phyloP scores from a whole-genome alignment of 2,888 invertebrate genomes.

The Plebejus melissa region DNA sequence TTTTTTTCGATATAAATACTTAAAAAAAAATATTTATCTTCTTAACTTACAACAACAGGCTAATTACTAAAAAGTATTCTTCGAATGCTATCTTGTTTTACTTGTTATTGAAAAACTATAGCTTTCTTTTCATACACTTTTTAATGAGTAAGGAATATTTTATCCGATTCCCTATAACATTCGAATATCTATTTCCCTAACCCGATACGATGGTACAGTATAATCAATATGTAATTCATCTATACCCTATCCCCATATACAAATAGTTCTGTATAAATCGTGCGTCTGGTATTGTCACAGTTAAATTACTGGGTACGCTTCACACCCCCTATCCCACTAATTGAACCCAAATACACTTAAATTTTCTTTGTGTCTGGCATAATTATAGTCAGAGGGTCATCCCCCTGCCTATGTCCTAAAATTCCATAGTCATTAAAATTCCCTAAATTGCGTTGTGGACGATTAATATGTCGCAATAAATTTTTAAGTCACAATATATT shows the following conservation, averaged over 20 bases:
- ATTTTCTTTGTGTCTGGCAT: conserved; percentile 72
- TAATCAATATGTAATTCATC: no score
- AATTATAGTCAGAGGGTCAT: conserved; percentile 68
- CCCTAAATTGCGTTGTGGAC: conserved; percentile 11
- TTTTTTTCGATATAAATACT: no score
- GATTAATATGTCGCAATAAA: conserved; percentile 11
- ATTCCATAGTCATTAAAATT: conserved; percentile 30
- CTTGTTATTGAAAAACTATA: no score
- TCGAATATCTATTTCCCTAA: no score
- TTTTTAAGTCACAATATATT: conserved; percentile 3
- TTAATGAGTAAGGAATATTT: no score
- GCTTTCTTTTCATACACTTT: no score
- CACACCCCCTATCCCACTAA: conserved; percentile 67
- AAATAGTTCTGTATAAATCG: conserved; percentile 1
- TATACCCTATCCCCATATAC: not conserved
- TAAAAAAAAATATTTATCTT: no score
- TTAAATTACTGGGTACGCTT: conserved; percentile 66
- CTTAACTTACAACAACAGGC: no score
- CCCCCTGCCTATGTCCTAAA: conserved; percentile 57
- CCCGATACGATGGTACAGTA: no score
- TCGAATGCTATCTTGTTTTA: no score
- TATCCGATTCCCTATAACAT: no score
- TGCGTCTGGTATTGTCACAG: conserved; percentile 49
- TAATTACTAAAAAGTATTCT: no score
- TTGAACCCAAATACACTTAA: conserved; percentile 73